These are phyloP conservation scores for Choristoneura fumiferana DNA, from an alignment of 1,140 invertebrate genomes.

Conservation along the genomic window DNA sequence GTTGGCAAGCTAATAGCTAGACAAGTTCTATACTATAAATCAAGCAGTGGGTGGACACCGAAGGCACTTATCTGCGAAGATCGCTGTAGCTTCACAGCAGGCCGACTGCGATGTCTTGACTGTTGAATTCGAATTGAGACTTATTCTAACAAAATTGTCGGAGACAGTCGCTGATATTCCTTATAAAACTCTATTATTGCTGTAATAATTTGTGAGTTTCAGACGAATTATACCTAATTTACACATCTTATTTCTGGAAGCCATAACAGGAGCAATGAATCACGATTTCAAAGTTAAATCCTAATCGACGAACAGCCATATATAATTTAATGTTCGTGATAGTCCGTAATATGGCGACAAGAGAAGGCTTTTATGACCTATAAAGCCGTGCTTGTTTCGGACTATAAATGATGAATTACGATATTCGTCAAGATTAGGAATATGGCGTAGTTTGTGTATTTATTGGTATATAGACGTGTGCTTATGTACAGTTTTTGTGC, in stretches of 20 bases:
- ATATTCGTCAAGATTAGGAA: conserved; percentile 4
- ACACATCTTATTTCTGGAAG: too few relatives aligned
- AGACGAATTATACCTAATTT: too few relatives aligned
- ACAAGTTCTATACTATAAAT: conserved; percentile 41
- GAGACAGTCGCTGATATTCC: too few relatives aligned
- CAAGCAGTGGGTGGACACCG: conserved; percentile 37
- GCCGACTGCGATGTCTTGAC: conserved; percentile 6
- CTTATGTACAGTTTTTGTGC: too few relatives aligned
- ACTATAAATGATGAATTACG: conserved; percentile 11
- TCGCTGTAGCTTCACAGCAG: conserved; percentile 23
- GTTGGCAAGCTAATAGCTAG: conserved; percentile 18
- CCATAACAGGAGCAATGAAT: background rate
- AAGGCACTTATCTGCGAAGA: conserved; percentile 33
- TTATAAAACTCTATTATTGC: too few relatives aligned
- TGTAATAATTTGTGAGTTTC: too few relatives aligned
- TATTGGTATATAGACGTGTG: too few relatives aligned
- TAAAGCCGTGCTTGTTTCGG: conserved; percentile 2
- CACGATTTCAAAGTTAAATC: background rate
- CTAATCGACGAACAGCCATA: conserved; percentile 1
- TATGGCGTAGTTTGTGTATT: background rate
- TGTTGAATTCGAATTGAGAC: conserved; percentile 21
- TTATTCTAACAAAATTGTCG: conserved; percentile 2
- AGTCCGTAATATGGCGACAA: background rate
- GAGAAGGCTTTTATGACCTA: conserved; percentile 11
- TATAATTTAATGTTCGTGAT: conserved; percentile 11